Conservation (phyloP, 2,113 vertebrate species). For the Megaceryle maxima region DNA sequence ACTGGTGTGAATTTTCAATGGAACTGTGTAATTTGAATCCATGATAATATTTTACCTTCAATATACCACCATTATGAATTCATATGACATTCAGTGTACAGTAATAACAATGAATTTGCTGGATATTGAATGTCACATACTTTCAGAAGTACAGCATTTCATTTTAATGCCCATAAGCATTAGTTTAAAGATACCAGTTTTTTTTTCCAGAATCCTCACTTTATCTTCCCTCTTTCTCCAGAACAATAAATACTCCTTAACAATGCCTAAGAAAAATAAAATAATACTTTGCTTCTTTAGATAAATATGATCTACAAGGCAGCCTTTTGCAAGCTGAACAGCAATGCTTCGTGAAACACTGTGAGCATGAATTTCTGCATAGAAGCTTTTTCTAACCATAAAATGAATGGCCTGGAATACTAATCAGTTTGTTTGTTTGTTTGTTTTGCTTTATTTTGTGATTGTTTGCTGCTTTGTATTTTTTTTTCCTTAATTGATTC, state of each 20-base stretch:
- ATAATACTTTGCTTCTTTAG: constrained; percentile 8
- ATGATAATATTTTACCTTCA: constrained; percentile 39
- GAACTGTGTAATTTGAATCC: background rate
- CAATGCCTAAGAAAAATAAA: constrained; percentile 26
- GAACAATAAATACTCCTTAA: constrained; percentile 48
- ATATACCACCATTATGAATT: constrained; percentile 6
- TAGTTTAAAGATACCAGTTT: background rate
- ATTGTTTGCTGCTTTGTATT: background rate
- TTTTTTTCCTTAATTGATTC: background rate
- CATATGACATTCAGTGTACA: constrained; percentile 44
- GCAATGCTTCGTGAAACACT: background rate
- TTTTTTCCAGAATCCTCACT: constrained; percentile 23
- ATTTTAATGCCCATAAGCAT: constrained; percentile 15
- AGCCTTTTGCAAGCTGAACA: background rate
- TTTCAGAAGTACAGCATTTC: background rate
- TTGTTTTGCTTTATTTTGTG: background rate
- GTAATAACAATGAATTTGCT: constrained; percentile 58
- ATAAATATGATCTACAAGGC: background rate
- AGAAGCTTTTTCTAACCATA: background rate
- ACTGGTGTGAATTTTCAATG: background rate
- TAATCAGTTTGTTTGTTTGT: background rate
- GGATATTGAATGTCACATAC: constrained; percentile 35
- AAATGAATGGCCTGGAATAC: background rate
- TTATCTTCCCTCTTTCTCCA: background rate
- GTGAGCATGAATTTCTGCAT: background rate